Base-by-base conservation (phyloP, 1,140 invertebrate species). In the Mylabris phalerata region DNA sequence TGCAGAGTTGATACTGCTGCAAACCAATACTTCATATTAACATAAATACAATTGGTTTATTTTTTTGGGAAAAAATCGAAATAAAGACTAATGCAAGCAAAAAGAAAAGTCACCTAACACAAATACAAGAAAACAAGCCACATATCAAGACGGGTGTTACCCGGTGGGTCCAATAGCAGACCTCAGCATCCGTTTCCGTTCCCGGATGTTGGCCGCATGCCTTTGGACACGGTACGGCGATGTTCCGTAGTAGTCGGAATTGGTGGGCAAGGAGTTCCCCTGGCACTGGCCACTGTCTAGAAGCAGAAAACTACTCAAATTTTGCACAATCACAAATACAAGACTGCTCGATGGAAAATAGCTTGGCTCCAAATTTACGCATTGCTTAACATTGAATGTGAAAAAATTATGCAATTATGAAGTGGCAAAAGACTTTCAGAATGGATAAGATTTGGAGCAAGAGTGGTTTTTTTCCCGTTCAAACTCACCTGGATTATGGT, bases 1-100 rank as follows among this genome's bases (percentile, higher is more conserved):
- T 73, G 95, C 95, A 75, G 92, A 93, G 86, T 98, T 98, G 80
- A 98, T 98, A 85, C 93, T 97, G 86, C 89, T 91, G 87, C 84
- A 84, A 76, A 77, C 67, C 71, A 67, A 70, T 62, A 55, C 4
- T 42, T 10, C 9, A n/a, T 10, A 2, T 42, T 11, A 42, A 42
- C 32, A 32, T 32, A 32, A 5, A 32, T 5, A 32, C 7, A 32
- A 7, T 32, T 32, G 32, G 7, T 32, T 4, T 32, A 32, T 32
- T 32, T 32, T 9, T 3, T 5, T 59, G 62, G 46, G 46, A 61
- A 32, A 57, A 13, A 44, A 44, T 38, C 3, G 27, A 11, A 26
- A 7, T 19, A 24, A 5, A 44, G 19, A 43, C 13, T 43, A 45
- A 59, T 25, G 48, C 27, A 46, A 59, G 51, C 44, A 57, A 55